phyloP scores from a whole-genome alignment of 2,113 vertebrate genomes.

The Macroglossus sobrinus region DNA sequence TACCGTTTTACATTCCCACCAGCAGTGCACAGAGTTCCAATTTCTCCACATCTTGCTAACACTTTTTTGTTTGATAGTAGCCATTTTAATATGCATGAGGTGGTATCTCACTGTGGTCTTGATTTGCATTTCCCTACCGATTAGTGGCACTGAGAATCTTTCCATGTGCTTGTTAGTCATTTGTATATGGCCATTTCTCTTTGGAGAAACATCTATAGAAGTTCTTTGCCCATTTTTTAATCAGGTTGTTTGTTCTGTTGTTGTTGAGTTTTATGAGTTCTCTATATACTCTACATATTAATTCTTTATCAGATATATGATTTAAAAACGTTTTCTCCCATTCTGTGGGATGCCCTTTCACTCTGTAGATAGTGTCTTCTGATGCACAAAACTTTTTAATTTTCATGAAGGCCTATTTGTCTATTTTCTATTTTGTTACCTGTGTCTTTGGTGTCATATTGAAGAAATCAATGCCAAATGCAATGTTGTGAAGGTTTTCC shows the following conservation, averaged over 20 bases:
- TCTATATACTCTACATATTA: not conserved
- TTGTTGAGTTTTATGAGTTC: not conserved
- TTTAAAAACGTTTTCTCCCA: not conserved
- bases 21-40: not conserved
- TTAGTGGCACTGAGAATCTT: not conserved
- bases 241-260: not conserved
- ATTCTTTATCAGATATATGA: not conserved
- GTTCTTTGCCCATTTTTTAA: not conserved
- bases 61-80: not conserved
- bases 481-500: not conserved
- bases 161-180: not conserved
- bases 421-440: not conserved
- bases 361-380: not conserved
- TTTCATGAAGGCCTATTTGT: not conserved
- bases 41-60: not conserved
- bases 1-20: not conserved
- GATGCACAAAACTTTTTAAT: not conserved
- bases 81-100: not conserved
- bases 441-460: not conserved
- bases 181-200: not conserved
- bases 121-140: not conserved
- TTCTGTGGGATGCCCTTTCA: not conserved
- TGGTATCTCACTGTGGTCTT: not conserved
- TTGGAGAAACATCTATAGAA: not conserved
- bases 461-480: not conserved